These are phyloP conservation scores for Pteruthius melanotis DNA, from an alignment of 2,113 vertebrate genomes.

Conservation along the genomic window DNA sequence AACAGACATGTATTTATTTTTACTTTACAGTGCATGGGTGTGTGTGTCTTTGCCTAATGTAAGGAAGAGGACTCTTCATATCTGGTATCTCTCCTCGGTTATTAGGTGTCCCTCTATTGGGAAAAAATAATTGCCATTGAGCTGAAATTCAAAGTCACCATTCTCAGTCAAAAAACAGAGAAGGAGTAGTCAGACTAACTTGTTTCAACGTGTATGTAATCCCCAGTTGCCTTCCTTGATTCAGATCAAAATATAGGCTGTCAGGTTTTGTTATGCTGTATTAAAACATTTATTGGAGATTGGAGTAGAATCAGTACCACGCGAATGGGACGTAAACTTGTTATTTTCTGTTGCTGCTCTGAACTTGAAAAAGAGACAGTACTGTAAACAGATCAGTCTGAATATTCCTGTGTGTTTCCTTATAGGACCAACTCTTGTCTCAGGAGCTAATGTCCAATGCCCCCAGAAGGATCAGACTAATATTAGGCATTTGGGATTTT, in stretches of 20 bases:
- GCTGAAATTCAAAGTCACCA: not conserved
- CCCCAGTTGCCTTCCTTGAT: not conserved
- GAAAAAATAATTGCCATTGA: not conserved
- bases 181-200: not conserved
- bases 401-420: not conserved
- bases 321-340: not conserved
- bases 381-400: not conserved
- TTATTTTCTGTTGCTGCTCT: not conserved
- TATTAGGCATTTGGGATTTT: not conserved
- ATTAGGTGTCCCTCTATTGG: not conserved
- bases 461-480: not conserved
- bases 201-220: not conserved
- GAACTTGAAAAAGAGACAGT: not conserved
- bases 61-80: not conserved
- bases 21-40: not conserved
- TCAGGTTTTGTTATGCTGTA: not conserved
- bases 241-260: not conserved
- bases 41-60: not conserved
- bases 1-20: not conserved
- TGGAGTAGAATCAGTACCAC: not conserved
- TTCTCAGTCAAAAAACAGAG: not conserved
- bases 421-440: not conserved
- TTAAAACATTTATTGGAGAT: not conserved
- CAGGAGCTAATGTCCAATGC: not conserved
- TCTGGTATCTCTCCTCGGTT: not conserved